Evolutionary conservation across 1,140 invertebrate genomes (phyloP).

Genomic region (Drosophila pseudoobscura): DNA sequence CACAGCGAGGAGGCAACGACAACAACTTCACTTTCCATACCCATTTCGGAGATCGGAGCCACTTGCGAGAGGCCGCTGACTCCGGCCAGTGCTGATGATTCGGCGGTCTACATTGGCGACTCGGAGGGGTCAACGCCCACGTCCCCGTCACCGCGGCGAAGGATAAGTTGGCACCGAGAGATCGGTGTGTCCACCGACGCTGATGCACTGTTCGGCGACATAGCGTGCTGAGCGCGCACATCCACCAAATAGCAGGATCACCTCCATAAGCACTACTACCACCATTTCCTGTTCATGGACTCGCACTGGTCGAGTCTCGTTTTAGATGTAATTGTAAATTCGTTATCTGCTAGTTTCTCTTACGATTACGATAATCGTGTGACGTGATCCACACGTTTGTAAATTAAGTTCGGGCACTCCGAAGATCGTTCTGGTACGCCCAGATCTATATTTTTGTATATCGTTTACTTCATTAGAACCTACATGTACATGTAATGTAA

Average conservation of each 20-base stretch:
- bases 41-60: slow-evolving; percentile 79
- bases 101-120: slow-evolving; percentile 68
- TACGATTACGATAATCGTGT: slow-evolving; percentile 23
- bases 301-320: slow-evolving; percentile 41
- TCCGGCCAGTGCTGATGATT: slow-evolving; percentile 63
- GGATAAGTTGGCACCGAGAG: slow-evolving; percentile 40
- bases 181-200: slow-evolving; percentile 39
- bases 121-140: slow-evolving; percentile 52
- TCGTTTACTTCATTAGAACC: slow-evolving; percentile 53
- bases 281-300: slow-evolving; percentile 63
- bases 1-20: slow-evolving; percentile 48
- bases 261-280: slow-evolving; percentile 39
- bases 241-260: slow-evolving; percentile 18
- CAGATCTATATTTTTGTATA: slow-evolving; percentile 71
- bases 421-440: slow-evolving; percentile 17
- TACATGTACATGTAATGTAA: slow-evolving; percentile 20
- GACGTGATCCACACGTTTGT: slow-evolving; percentile 8
- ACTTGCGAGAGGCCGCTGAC: slow-evolving; percentile 65
- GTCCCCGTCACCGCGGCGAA: slow-evolving; percentile 42
- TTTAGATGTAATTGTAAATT: slow-evolving; percentile 62
- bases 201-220: slow-evolving; percentile 40
- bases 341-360: slow-evolving; percentile 21
- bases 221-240: slow-evolving; percentile 63
- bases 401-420: slow-evolving; percentile 12
- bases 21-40: slow-evolving; percentile 51